These are phyloP conservation scores for Gallinago undulata DNA, from an alignment of 2,113 vertebrate genomes.

Conservation along the genomic window DNA sequence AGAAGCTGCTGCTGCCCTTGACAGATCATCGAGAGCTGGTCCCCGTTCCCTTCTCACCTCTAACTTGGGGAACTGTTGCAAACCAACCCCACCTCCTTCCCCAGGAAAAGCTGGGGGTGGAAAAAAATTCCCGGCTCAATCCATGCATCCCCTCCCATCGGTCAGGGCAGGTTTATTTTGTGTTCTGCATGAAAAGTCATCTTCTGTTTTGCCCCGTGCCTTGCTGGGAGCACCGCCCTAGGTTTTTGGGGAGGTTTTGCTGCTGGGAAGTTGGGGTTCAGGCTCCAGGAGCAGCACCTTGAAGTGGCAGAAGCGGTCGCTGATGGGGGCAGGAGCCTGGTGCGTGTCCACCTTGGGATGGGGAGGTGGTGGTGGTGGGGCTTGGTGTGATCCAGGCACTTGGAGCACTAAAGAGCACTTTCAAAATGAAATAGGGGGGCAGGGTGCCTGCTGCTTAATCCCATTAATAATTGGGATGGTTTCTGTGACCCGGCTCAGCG, in stretches of 20 bases:
- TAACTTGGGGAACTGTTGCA: not conserved
- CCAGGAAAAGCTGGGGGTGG: not conserved
- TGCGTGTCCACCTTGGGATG: not conserved
- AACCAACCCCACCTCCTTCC: not conserved
- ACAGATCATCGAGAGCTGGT: constrained; percentile 24
- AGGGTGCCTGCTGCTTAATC: not conserved
- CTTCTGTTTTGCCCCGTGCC: not conserved
- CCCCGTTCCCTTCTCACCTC: not conserved
- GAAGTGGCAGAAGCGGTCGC: not conserved
- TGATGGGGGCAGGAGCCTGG: not conserved
- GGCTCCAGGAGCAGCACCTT: not conserved
- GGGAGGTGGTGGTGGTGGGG: not conserved
- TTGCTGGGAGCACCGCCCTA: not conserved
- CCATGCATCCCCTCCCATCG: fast-evolving
- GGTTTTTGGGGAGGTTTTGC: not conserved
- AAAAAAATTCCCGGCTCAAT: not conserved
- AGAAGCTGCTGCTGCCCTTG: constrained; percentile 42
- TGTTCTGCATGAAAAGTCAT: not conserved
- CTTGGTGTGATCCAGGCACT: not conserved
- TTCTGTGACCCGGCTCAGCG: not conserved
- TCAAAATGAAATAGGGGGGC: not conserved
- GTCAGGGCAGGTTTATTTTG: not conserved
- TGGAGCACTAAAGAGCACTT: not conserved
- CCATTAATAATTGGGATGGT: not conserved
- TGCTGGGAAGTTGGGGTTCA: not conserved